Percentiles rank a stretch among this genome's conserved stretches.
phyloP scores from a whole-genome alignment of 2,113 vertebrate species.

The Oplegnathus fasciatus region DNA sequence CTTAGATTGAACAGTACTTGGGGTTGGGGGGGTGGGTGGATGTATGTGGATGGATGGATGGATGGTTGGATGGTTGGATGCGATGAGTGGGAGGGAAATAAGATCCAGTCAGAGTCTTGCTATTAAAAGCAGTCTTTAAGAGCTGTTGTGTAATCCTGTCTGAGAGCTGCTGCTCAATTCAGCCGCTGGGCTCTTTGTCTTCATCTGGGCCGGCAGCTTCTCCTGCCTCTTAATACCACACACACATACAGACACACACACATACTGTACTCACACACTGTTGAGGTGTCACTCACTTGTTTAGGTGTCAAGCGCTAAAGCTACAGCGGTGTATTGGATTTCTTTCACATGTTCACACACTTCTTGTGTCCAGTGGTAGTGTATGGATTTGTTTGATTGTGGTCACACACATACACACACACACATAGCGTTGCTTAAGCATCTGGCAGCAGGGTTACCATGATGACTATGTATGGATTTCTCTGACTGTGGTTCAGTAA shows the following conservation, averaged over 20 bases:
- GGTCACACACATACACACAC: not conserved
- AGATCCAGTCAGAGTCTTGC: slow-evolving; percentile 70
- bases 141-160: slow-evolving; percentile 79
- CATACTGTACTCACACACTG: slow-evolving; percentile 20
- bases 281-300: slow-evolving; percentile 52
- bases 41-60: slow-evolving; percentile 38
- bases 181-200: slow-evolving; percentile 69
- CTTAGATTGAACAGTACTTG: slow-evolving; percentile 10
- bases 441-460: slow-evolving; percentile 11
- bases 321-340: slow-evolving; percentile 22
- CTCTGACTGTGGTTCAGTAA: slow-evolving; percentile 55
- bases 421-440: slow-evolving; percentile 28
- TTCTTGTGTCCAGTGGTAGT: slow-evolving; percentile 23
- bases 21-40: not conserved
- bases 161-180: slow-evolving; percentile 72
- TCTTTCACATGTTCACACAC: slow-evolving; percentile 36
- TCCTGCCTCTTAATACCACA: slow-evolving; percentile 59
- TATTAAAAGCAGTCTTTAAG: slow-evolving; percentile 79
- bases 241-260: slow-evolving; percentile 7
- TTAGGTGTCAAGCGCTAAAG: slow-evolving; percentile 24
- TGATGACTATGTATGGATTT: slow-evolving; percentile 59
- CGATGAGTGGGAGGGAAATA: slow-evolving; percentile 64
- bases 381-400: slow-evolving; percentile 53
- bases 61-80: slow-evolving; percentile 58
- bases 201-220: slow-evolving; percentile 59